Percentiles rank a stretch among this genome's conserved stretches.
These are phyloP conservation scores for Oncorhynchus nerka DNA, from an alignment of 2,113 vertebrate species.

Conservation along the genomic window DNA sequence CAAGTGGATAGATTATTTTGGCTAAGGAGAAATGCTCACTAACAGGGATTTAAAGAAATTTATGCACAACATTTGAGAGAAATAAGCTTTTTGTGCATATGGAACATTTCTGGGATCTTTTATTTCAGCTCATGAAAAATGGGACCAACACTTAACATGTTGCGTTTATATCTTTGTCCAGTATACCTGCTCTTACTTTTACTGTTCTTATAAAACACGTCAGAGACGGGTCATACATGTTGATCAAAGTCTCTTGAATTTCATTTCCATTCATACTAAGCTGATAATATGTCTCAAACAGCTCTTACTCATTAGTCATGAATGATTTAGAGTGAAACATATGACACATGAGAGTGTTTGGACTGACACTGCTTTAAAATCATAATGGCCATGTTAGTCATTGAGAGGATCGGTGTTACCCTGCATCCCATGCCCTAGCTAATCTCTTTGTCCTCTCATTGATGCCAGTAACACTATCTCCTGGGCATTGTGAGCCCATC, in stretches of 20 bases:
- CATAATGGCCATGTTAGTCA: constrained; percentile 52
- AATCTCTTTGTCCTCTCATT: constrained; percentile 66
- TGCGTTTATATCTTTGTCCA: too few relatives aligned
- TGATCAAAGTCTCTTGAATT: too few relatives aligned
- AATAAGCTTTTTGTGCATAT: too few relatives aligned
- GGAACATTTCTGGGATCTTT: too few relatives aligned
- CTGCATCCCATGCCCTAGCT: constrained; percentile 44
- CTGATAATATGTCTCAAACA: not conserved
- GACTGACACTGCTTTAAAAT: constrained; percentile 68
- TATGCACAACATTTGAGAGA: too few relatives aligned
- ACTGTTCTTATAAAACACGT: not conserved
- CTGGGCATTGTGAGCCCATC: constrained; percentile 61
- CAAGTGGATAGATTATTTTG: too few relatives aligned
- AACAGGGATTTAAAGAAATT: too few relatives aligned
- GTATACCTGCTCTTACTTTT: too few relatives aligned
- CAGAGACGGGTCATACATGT: not conserved
- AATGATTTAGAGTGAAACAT: not conserved
- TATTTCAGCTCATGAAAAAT: too few relatives aligned
- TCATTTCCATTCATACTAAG: not conserved
- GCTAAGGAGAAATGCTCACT: too few relatives aligned
- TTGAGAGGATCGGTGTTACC: constrained; percentile 57
- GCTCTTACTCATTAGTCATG: not conserved
- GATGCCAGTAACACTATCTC: constrained; percentile 72
- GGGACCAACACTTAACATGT: too few relatives aligned
- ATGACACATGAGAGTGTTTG: constrained; percentile 12